These are phyloP conservation scores for Lycocorax pyrrhopterus DNA, from an alignment of 2,113 vertebrate species.

Conservation along the genomic window DNA sequence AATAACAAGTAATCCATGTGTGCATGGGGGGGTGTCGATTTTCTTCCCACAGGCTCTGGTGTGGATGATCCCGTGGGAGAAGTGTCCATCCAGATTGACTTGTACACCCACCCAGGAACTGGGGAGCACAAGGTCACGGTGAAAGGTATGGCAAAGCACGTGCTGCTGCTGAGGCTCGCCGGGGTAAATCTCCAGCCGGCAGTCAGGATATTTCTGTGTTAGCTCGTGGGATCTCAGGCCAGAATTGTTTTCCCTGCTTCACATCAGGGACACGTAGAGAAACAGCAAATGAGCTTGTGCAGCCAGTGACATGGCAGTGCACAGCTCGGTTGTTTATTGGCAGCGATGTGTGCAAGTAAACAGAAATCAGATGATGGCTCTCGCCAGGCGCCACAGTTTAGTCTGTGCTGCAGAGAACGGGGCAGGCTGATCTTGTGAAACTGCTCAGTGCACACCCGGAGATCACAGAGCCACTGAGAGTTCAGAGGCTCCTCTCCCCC, in stretches of 20 bases:
- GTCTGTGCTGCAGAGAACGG: not conserved
- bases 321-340: not conserved
- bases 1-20: not conserved
- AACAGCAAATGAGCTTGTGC: not conserved
- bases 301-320: not conserved
- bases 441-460: not conserved
- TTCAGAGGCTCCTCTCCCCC: not conserved
- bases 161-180: not conserved
- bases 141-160: conserved; percentile 79
- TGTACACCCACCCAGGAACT: conserved; percentile 91
- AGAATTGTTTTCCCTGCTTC: not conserved
- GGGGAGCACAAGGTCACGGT: conserved; percentile 92
- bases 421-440: not conserved
- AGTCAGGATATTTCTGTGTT: not conserved
- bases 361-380: not conserved
- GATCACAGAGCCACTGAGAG: not conserved
- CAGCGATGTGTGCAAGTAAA: not conserved
- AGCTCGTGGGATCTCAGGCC: not conserved
- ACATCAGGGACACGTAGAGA: not conserved
- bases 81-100: conserved; percentile 91
- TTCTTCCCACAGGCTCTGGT: conserved; percentile 78
- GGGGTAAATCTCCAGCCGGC: not conserved
- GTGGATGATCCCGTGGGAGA: conserved; percentile 93
- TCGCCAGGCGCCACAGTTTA: not conserved
- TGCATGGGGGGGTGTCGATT: not conserved